phyloP scores from a whole-genome alignment of 2,888 invertebrate genomes.

The Aspidiotus destructor region DNA sequence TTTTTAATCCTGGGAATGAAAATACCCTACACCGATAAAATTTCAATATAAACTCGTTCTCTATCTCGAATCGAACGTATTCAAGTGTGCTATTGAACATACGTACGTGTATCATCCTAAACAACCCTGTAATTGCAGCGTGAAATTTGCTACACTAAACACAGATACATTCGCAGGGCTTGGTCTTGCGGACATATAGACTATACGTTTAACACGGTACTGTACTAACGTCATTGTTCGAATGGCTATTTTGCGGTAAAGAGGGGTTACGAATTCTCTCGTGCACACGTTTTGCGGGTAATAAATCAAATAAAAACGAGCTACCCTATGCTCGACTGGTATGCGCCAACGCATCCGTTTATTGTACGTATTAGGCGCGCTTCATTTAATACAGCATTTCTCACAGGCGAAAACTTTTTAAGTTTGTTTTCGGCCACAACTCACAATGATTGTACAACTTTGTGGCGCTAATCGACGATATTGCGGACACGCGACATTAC shows the following conservation, averaged over 20 bases:
- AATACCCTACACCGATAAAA: background rate
- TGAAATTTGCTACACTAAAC: conserved; percentile 1
- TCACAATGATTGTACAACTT: conserved; percentile 4
- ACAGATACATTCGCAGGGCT: background rate
- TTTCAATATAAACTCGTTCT: conserved; percentile 1
- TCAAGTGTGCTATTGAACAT: background rate
- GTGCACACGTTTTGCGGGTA: background rate
- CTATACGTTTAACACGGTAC: background rate
- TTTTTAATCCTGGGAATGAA: too few species aligned
- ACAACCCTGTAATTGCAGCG: conserved; percentile 4
- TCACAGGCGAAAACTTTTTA: conserved; percentile 1
- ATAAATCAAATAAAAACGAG: conserved; percentile 2
- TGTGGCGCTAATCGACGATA: conserved; percentile 5
- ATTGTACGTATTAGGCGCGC: conserved; percentile 2
- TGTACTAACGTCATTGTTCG: background rate
- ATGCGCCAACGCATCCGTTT: background rate
- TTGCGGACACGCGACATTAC: conserved; percentile 11
- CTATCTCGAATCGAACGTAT: background rate
- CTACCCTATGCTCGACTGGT: background rate
- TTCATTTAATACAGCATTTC: background rate
- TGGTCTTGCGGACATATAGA: background rate
- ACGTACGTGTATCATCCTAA: background rate
- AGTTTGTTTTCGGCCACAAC: background rate
- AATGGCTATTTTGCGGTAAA: background rate
- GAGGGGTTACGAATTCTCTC: background rate